Percentiles rank a stretch among this genome's conserved stretches.
phyloP scores from a whole-genome alignment of 2,797 vertebrate genomes.

The Mastacembelus armatus region DNA sequence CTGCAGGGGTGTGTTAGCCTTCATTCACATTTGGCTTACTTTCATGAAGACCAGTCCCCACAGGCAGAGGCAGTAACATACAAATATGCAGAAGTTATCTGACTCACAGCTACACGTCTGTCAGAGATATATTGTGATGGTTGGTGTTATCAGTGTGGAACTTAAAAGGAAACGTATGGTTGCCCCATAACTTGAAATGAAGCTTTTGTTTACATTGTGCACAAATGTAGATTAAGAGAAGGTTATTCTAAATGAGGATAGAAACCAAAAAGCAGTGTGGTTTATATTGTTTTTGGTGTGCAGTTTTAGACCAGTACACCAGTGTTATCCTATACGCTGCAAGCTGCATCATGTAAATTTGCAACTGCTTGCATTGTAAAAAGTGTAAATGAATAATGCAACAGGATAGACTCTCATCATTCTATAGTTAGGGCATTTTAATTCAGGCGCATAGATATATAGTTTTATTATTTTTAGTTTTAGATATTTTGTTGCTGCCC shows the following conservation, averaged over 20 bases:
- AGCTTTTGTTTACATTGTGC: neutral
- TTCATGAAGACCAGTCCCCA: constrained; percentile 28
- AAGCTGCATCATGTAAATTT: neutral
- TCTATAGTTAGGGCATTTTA: neutral
- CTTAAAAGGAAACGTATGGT: neutral
- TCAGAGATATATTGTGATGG: too few species aligned
- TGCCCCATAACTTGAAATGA: neutral
- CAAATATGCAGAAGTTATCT: neutral
- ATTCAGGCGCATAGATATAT: too few species aligned
- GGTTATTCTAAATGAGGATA: neutral
- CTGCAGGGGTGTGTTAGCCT: neutral
- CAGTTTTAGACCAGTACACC: neutral
- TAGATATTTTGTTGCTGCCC: too few species aligned
- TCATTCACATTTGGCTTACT: neutral
- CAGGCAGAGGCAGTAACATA: constrained; percentile 28
- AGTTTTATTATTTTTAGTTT: too few species aligned
- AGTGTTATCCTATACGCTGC: neutral
- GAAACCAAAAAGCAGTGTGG: too few species aligned
- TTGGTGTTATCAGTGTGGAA: neutral
- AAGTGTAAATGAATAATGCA: neutral
- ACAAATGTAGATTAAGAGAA: neutral
- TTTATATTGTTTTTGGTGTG: too few species aligned
- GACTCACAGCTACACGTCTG: neutral
- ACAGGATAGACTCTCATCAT: neutral
- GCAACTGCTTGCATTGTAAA: neutral